A percentile compares a stretch with the other conserved stretches of the same genome.
These are phyloP conservation scores for Brachypterus glaber DNA, from an alignment of 2,888 invertebrate genomes.

Conservation along the genomic window DNA sequence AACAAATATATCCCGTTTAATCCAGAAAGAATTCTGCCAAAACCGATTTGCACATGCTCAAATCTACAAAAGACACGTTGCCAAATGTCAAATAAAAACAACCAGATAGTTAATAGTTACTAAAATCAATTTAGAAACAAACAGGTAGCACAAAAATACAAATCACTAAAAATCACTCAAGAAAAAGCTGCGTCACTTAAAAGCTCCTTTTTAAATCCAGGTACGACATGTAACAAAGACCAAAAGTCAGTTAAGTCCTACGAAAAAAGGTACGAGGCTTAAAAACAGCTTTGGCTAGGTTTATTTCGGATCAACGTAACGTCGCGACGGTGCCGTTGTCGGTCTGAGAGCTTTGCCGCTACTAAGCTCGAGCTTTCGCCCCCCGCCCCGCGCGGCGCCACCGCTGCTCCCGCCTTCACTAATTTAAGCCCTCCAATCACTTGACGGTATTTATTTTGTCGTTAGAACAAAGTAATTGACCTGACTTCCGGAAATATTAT, in stretches of 20 bases:
- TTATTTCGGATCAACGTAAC: slow-evolving; percentile 41
- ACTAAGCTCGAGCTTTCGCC: slow-evolving; percentile 37
- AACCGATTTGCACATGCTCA: too few relatives aligned
- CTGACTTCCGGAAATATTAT: slow-evolving; percentile 17
- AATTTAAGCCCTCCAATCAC: slow-evolving; percentile 35
- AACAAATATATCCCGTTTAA: too few relatives aligned
- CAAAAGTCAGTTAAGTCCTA: slow-evolving; percentile 41
- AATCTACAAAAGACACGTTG: too few relatives aligned
- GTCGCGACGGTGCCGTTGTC: slow-evolving; percentile 43
- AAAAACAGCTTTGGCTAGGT: slow-evolving; percentile 42
- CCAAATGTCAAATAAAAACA: too few relatives aligned
- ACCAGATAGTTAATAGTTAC: too few relatives aligned
- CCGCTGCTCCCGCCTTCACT: slow-evolving; percentile 23
- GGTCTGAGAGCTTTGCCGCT: slow-evolving; percentile 42
- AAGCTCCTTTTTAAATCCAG: slow-evolving; percentile 39
- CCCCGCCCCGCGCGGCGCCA: slow-evolving; percentile 27
- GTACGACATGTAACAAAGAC: slow-evolving; percentile 41
- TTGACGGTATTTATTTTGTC: slow-evolving; percentile 41
- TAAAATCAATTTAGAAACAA: too few relatives aligned
- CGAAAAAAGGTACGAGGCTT: slow-evolving; percentile 41
- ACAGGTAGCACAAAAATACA: too few relatives aligned
- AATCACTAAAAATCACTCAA: too few relatives aligned
- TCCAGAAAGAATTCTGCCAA: too few relatives aligned
- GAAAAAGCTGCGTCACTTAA: slow-evolving; percentile 38
- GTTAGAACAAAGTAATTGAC: slow-evolving; percentile 25